Conservation (phyloP, 2,888 invertebrate species). For the Lasius fuliginosus region DNA sequence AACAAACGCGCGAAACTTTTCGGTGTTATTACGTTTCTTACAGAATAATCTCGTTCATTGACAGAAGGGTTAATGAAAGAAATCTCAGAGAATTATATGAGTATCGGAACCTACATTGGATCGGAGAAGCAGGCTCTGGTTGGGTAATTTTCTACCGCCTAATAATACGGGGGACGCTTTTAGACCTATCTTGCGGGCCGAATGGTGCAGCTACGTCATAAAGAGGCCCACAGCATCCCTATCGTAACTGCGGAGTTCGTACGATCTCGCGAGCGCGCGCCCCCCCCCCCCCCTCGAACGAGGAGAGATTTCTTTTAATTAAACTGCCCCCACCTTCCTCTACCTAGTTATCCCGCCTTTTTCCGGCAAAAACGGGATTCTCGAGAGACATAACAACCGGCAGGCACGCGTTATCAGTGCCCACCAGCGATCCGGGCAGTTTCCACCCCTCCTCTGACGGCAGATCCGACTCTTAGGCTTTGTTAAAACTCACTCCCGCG, state of each 20-base stretch:
- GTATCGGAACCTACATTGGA: background rate
- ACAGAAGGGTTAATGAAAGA: background rate
- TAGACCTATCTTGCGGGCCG: constrained; percentile 75
- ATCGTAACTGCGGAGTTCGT: constrained; percentile 73
- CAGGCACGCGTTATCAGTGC: constrained; percentile 84
- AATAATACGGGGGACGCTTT: constrained; percentile 66
- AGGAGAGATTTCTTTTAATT: constrained; percentile 85
- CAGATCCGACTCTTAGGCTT: constrained; percentile 55
- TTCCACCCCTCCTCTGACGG: constrained; percentile 46
- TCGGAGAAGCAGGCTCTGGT: background rate
- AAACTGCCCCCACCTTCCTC: constrained; percentile 78
- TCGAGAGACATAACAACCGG: constrained; percentile 82
- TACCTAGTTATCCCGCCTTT: constrained; percentile 54
- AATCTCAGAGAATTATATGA: background rate
- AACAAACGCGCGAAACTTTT: constrained; percentile 33
- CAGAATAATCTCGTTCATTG: background rate
- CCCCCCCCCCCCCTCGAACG: constrained; percentile 67
- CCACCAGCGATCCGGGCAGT: constrained; percentile 78
- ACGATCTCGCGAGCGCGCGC: constrained; percentile 73
- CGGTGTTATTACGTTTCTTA: constrained; percentile 20
- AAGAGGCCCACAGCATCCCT: constrained; percentile 70
- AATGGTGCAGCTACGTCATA: constrained; percentile 73
- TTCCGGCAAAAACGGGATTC: constrained; percentile 77
- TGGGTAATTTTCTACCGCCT: constrained; percentile 59
- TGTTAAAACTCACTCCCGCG: constrained; percentile 47